Evolutionary conservation across 35 echinoderm and acorn worm species (phyloP), one percentile per base, ranked within the genome.

Genomic region (Holothuria glaberrima): DNA sequence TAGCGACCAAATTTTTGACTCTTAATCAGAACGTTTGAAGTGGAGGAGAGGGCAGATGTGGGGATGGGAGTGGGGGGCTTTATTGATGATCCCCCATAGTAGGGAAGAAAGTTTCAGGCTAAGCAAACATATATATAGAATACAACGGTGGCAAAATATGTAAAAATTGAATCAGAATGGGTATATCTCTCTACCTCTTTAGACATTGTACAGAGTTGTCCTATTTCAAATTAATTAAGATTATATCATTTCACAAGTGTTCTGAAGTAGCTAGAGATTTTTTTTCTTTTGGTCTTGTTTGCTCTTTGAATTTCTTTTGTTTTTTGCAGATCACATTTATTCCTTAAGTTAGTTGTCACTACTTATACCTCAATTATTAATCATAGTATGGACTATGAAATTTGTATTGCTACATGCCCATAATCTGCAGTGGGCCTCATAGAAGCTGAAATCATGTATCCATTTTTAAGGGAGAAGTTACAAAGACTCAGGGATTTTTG

Each of bases 401-500:
- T 41, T 41, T 41, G 13, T 65, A 21, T 4, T 65, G 62, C 13
- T 6, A 65, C 18, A 21, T 7, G 21, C 32, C 68, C 29, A 24
- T 31, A 72, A 30, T 75, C 46, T 75, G 24, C 34, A 12, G 45
- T 7, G 17, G 34, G 71, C 33, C 71, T 44, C 10, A 75, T 75
- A 44, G 31, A 41, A 75, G 71, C 71, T 75, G 71, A 75, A 75
- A 75, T 75, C 32, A 75, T 75, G 71, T 28, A 41, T 4, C 36
- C 36, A 41, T 9, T 54, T 46, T 48, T 78, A 78, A 48, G 74
- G 31, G 44, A 78, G 38, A 78, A 48, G 25, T 78, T 78, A 78
- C 36, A 12, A 48, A 78, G 31, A 78, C 74, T 78, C 74, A 78
- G 74, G 74, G 74, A 78, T 78, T 78, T 78, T 78, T 52, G 74